Conservation (phyloP, 1,140 invertebrate genomes). For the Microplitis demolitor region DNA sequence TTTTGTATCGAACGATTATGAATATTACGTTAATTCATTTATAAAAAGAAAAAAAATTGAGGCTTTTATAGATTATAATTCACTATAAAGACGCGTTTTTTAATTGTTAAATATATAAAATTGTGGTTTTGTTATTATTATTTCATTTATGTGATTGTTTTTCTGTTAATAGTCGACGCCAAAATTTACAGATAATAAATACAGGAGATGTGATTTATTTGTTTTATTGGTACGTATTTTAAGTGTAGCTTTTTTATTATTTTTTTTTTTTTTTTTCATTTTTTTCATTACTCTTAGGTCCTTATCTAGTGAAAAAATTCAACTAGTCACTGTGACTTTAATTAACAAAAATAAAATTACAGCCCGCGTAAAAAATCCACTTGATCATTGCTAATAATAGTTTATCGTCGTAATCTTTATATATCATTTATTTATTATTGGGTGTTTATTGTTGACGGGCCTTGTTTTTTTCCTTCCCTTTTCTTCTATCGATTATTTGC, state of each 20-base stretch:
- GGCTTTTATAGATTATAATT: not conserved
- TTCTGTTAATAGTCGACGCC: conserved; percentile 38
- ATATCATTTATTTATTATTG: not conserved
- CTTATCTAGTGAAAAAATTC: conserved; percentile 54
- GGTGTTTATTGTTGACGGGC: conserved; percentile 11
- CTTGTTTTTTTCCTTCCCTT: too few species aligned
- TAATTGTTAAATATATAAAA: conserved; percentile 22
- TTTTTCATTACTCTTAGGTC: conserved; percentile 40
- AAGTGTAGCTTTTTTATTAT: conserved; percentile 43
- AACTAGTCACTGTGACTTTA: conserved; percentile 47
- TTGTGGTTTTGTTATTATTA: conserved; percentile 4
- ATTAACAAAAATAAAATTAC: conserved; percentile 55
- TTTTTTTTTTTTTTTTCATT: not conserved
- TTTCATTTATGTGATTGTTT: conserved; percentile 9
- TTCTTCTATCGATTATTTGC: conserved; percentile 16
- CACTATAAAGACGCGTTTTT: not conserved
- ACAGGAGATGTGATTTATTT: conserved; percentile 45
- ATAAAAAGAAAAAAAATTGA: not conserved
- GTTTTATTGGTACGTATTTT: conserved; percentile 51
- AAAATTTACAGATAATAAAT: conserved; percentile 56
- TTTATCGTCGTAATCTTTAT: not conserved
- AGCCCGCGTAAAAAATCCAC: conserved; percentile 34
- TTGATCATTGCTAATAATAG: not conserved
- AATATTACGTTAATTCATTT: not conserved
- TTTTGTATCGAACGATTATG: not conserved